A percentile compares a stretch with the other conserved stretches of the same genome.
These are phyloP conservation scores for Platyscapa corneri DNA, from an alignment of 1,140 invertebrate genomes.

Conservation along the genomic window DNA sequence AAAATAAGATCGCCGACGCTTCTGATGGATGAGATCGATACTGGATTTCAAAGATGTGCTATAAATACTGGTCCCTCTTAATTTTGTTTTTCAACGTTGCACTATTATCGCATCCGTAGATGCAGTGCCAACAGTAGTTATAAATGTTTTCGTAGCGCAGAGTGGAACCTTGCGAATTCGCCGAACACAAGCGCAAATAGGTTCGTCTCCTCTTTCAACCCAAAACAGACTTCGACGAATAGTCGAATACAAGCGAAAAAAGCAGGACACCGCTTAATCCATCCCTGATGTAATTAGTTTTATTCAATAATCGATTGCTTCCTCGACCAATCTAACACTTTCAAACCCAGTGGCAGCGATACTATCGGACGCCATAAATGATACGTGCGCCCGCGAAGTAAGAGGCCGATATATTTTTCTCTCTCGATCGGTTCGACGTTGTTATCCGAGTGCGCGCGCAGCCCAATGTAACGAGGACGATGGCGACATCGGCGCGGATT, in stretches of 20 bases:
- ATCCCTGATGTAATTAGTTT: not conserved
- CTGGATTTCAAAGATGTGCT: no score
- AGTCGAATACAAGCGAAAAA: no score
- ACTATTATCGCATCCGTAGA: no score
- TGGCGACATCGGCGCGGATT: not conserved
- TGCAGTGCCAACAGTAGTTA: no score
- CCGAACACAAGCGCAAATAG: not conserved
- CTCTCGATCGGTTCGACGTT: not conserved
- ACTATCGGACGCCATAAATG: not conserved
- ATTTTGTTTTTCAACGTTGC: no score
- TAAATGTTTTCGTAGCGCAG: no score
- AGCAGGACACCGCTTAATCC: not conserved
- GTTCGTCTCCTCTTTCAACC: not conserved
- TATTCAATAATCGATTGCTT: slow-evolving; percentile 21
- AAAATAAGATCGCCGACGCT: no score
- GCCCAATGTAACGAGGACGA: not conserved
- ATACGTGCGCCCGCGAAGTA: not conserved
- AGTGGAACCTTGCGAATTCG: no score
- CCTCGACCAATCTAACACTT: not conserved
- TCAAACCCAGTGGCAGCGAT: not conserved
- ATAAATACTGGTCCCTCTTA: no score
- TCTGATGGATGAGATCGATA: no score
- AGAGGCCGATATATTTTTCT: not conserved
- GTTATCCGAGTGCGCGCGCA: not conserved
- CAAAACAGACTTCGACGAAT: not conserved